Evolutionary conservation across 1,140 invertebrate species (phyloP).

Genomic region (Magallana gigas): DNA sequence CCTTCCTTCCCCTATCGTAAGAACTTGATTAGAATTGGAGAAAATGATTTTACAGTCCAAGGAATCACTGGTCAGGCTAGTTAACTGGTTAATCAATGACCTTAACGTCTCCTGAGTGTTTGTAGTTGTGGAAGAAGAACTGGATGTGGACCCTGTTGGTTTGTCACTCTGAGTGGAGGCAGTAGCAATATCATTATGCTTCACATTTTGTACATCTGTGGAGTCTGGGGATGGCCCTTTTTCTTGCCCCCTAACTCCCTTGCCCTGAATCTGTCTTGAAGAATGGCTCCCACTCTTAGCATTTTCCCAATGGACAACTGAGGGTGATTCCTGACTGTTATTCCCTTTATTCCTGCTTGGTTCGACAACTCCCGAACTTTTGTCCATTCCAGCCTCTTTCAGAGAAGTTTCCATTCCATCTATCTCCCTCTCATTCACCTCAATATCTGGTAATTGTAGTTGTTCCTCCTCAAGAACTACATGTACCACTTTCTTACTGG

Average conservation of each 20-base stretch:
- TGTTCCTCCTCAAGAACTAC: not conserved
- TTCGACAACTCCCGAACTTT: not conserved
- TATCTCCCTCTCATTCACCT: not conserved
- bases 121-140: too few species aligned
- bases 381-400: not conserved
- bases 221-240: not conserved
- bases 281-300: not conserved
- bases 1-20: not conserved
- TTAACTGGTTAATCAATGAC: not conserved
- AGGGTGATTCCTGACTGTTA: not conserved
- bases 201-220: not conserved
- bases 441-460: not conserved
- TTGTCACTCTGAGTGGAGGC: not conserved
- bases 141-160: not conserved
- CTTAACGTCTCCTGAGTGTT: not conserved
- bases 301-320: not conserved
- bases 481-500: not conserved
- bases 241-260: not conserved
- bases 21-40: constrained; percentile 1
- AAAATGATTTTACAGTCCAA: not conserved
- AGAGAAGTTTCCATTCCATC: not conserved
- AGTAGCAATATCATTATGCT: not conserved
- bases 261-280: not conserved
- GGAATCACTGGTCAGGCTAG: not conserved
- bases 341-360: not conserved